Evolutionary conservation across 2,888 invertebrate genomes (phyloP), one percentile per base, ranked within the genome.

Genomic region (Hipparchia semele): DNA sequence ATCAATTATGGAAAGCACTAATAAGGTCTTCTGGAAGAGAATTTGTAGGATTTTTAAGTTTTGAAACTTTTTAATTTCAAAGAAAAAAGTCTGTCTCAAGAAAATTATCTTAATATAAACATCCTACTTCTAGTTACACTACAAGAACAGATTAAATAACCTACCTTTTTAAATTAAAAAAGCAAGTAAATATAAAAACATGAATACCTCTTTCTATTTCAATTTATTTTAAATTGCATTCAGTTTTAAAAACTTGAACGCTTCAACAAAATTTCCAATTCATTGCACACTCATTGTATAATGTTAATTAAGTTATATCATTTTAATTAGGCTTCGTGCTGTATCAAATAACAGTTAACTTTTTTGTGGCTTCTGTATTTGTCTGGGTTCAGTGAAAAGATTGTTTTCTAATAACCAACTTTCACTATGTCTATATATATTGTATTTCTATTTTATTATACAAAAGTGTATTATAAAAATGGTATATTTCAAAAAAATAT

Each of bases 291-390:
- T 53, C 33, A 65, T 65, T 67, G 67, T 54, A 13, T 8, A 54
- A 51, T 53, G 61, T 45, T 54, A 70, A 62, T 62, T 61, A 54
- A 54, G 70, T 62, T 62, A 70, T 70, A 70, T 70, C 45, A 70
- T 10, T n/a, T 45, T 67, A 67, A 67, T 67, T 67, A 58, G 67
- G 56, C 13, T 67, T 67, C 67, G 3, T 39, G 51, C n/a, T 12
- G 13, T 66, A 66, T 66, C n/a, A 12, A 54, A 54, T 66, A 54
- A 13, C 54, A 66, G 9, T 66, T 39, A 39, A 66, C 12, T 45
- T 66, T 62, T 54, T 66, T 66, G 64, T 64, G 39, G 66, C 66
- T 66, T 54, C 53, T 8, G 6, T 9, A 5, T 45, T 51, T 51
- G 46, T 54, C 54, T 66, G 39, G 13, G n/a, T 66, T 64, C n/a